Percentiles rank a stretch among this genome's conserved stretches.
These are phyloP conservation scores for Drosophila nr. medialis DNA, from an alignment of 2,888 invertebrate genomes.

Conservation along the genomic window DNA sequence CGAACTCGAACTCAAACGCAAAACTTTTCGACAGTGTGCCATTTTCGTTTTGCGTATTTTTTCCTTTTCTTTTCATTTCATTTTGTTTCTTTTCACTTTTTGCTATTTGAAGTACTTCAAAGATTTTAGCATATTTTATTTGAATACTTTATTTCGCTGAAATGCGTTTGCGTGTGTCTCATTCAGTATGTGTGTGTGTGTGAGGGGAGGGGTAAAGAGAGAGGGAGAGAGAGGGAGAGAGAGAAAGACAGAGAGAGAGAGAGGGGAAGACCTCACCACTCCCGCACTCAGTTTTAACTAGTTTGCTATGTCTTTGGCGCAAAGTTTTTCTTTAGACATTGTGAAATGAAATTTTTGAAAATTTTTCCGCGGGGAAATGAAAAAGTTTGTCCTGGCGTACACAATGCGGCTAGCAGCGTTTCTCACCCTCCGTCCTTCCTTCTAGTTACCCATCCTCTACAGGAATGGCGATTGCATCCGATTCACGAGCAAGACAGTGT, in stretches of 20 bases:
- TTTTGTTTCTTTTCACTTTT: slow-evolving; percentile 58
- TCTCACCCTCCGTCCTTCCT: neutral
- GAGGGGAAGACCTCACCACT: slow-evolving; percentile 47
- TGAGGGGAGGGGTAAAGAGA: neutral
- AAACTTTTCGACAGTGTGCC: slow-evolving; percentile 71
- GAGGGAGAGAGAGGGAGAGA: neutral
- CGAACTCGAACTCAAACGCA: slow-evolving; percentile 39
- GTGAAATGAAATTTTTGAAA: slow-evolving; percentile 80
- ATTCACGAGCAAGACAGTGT: slow-evolving; percentile 46
- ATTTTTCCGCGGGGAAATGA: slow-evolving; percentile 82
- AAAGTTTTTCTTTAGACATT: slow-evolving; percentile 76
- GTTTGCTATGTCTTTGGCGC: slow-evolving; percentile 78
- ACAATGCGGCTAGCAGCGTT: slow-evolving; percentile 71
- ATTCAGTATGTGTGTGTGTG: slow-evolving; percentile 25
- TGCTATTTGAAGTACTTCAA: slow-evolving; percentile 81
- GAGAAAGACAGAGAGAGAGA: neutral
- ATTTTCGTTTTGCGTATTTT: slow-evolving; percentile 38
- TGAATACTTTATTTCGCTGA: slow-evolving; percentile 80
- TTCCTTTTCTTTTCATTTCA: slow-evolving; percentile 42
- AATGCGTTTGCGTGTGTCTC: slow-evolving; percentile 63
- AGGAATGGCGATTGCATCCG: slow-evolving; percentile 27
- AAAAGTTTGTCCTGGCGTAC: slow-evolving; percentile 77
- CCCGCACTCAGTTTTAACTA: slow-evolving; percentile 65
- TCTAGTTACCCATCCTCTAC: neutral
- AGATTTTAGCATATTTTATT: slow-evolving; percentile 81